A percentile compares a stretch with the other conserved stretches of the same genome.
These are phyloP conservation scores for Pachyseris speciosa DNA, from an alignment of 64 coral and sea anemone species.

Conservation along the genomic window DNA sequence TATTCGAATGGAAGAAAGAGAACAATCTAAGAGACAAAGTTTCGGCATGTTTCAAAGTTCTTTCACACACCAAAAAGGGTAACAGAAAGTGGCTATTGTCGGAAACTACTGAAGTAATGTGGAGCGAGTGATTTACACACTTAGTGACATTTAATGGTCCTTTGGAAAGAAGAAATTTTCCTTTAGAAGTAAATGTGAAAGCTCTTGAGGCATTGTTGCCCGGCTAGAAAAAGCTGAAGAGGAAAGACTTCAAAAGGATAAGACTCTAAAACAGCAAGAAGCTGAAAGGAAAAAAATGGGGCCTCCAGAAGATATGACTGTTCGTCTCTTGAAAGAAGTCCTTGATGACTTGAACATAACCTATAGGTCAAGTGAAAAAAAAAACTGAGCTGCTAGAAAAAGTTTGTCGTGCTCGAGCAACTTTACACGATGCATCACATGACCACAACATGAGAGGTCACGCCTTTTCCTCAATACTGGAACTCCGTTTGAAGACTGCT, in stretches of 20 bases:
- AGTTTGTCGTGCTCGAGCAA: not conserved
- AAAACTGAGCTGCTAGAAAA: conserved; percentile 12
- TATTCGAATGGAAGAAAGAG: too few relatives aligned
- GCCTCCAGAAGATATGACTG: too few relatives aligned
- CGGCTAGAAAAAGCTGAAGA: too few relatives aligned
- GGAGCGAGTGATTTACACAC: not conserved
- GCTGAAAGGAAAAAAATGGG: too few relatives aligned
- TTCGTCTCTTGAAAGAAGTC: not conserved
- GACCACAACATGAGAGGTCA: too few relatives aligned
- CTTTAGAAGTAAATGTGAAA: too few relatives aligned
- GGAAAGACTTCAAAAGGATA: too few relatives aligned
- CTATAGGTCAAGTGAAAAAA: not conserved
- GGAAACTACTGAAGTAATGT: not conserved
- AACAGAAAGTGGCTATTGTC: not conserved
- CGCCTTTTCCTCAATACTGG: not conserved
- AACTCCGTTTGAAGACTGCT: not conserved
- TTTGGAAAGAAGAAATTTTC: not conserved
- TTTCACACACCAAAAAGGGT: not conserved
- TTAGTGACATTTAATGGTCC: not conserved
- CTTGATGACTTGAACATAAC: conserved; percentile 9
- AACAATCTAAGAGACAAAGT: not conserved
- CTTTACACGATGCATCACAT: too few relatives aligned
- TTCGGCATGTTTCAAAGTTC: too few relatives aligned
- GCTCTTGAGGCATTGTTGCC: too few relatives aligned
- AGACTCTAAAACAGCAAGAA: not conserved